Base-by-base conservation (phyloP, 2,113 vertebrate genomes). In the Erythrocercus mccallii region DNA sequence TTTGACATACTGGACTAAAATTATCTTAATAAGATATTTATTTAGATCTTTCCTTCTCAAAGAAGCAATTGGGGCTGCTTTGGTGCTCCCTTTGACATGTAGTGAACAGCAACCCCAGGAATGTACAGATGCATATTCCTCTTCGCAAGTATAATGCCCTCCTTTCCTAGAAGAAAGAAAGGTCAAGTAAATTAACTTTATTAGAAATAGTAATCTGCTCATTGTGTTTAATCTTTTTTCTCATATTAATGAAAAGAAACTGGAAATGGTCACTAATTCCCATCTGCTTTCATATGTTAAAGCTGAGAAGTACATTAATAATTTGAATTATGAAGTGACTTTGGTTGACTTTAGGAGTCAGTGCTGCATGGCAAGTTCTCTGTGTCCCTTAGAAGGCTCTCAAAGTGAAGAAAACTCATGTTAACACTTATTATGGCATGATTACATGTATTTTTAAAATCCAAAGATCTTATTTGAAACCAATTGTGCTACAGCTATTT, bases 181-280 rank as follows among this genome's bases (percentile, higher is more conserved):
- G 92, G 92, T 96, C 95, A 96, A 94, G 87, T 95, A 96, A 95
- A 96, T 97, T 94, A 96, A 95, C 81, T 96, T 96, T 30, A n/a
- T 82, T 56, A 91, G 72, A 92, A 87, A 77, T 84, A 96, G 79
- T 96, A 90, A 97, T 96, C 88, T 95, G 47, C 85, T 95, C 87
- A 86, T 53, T 95, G 56, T 94, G 61, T 93, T 97, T 94, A 93
- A 64, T 73, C 65, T 95, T 95, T 83, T 93, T 91, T 81, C 50
- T 91, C 45, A 24, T 91, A 73, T 62, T 96, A 95, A 88, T 91
- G 71, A 90, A 93, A 89, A 87, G 71, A 90, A 94, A 76, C 13
- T 71, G 81, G 31, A 38, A 91, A 79, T 94, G 91, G 92, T 96
- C 93, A 84, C 78, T 91, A 91, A 93, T 86, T 86, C 88, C 66